phyloP scores from a whole-genome alignment of 2,888 invertebrate genomes.

The Calameuta pallipes region DNA sequence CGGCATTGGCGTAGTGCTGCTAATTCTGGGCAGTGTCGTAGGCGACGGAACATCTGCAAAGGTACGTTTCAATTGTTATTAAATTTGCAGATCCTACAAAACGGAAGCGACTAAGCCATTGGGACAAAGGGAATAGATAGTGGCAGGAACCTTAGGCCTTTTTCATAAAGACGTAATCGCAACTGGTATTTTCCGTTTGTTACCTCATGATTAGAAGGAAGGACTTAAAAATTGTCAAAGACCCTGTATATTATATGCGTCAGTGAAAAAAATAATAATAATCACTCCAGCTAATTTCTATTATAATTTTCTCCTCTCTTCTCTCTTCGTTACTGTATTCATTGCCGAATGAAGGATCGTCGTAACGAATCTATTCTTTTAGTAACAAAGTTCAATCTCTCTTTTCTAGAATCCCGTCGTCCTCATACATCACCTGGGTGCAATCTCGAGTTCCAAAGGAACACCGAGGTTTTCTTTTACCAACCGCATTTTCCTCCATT shows the following conservation, averaged over 20 bases:
- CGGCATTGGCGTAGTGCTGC: conserved; percentile 43
- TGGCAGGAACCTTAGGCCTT: background rate
- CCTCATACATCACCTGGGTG: background rate
- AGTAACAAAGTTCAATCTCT: background rate
- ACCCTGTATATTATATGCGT: background rate
- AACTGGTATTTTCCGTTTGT: background rate
- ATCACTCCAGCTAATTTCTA: too few relatives aligned
- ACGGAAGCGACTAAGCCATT: background rate
- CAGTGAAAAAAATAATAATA: too few relatives aligned
- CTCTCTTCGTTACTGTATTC: background rate
- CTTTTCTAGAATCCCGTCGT: background rate
- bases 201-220: background rate
- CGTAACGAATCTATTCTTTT: background rate
- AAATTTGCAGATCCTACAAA: background rate
- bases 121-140: background rate
- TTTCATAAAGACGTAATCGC: background rate
- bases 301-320: too few relatives aligned
- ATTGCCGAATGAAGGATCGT: background rate
- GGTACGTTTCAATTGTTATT: background rate
- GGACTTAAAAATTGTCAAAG: background rate
- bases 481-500: background rate
- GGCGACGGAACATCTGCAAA: conserved; percentile 53
- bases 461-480: background rate
- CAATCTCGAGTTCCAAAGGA: background rate
- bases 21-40: conserved; percentile 46